phyloP scores from a whole-genome alignment of 2,113 vertebrate species.

The Elgaria multicarinata region DNA sequence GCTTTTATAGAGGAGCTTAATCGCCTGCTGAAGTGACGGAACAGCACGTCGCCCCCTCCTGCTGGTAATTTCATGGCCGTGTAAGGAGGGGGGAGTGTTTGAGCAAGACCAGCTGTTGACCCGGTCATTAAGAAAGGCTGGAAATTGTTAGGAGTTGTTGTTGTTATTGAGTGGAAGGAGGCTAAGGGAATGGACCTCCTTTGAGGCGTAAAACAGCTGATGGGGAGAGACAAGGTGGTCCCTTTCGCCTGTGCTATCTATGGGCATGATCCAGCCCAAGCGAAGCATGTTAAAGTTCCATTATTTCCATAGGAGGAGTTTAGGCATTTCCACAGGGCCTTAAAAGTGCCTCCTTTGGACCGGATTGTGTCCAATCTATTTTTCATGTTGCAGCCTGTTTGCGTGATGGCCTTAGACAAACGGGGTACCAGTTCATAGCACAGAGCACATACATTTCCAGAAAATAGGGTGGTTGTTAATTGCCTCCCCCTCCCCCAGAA shows the following conservation, averaged over 20 bases:
- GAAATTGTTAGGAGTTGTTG: background rate
- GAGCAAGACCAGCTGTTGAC: constrained; percentile 39
- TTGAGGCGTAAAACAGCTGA: too few relatives aligned
- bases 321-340: background rate
- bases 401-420: too few relatives aligned
- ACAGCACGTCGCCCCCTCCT: background rate
- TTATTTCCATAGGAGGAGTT: background rate
- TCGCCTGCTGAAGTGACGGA: background rate
- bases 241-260: background rate
- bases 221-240: background rate
- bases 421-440: too few relatives aligned
- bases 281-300: background rate
- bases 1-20: background rate
- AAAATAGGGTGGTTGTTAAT: background rate
- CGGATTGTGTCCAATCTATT: background rate
- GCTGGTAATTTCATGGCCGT: constrained; percentile 14
- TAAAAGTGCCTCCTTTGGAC: background rate
- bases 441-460: too few relatives aligned
- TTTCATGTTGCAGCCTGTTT: background rate
- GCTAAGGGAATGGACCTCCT: background rate
- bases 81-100: background rate
- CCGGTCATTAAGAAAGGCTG: constrained; percentile 27
- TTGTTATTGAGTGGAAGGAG: too few relatives aligned
- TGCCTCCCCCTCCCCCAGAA: background rate
- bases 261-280: background rate